Evolutionary conservation across 2,113 vertebrate genomes (phyloP), one percentile per base, ranked within the genome.

Genomic region (Dunckerocampus dactyliophorus): DNA sequence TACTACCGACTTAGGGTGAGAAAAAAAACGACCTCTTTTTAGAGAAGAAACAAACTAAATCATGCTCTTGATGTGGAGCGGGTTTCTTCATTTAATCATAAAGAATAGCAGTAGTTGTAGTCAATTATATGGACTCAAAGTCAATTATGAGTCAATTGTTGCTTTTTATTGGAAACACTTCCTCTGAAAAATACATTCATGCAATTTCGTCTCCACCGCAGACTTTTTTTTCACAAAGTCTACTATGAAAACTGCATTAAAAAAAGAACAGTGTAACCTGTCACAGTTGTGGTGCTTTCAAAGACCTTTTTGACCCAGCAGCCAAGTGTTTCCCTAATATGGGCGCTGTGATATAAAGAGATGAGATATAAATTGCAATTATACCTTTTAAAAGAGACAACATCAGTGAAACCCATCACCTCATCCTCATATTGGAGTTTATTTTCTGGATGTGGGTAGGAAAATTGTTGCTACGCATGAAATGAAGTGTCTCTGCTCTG

Each of bases 401-500:
- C 11, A 31, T 53, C 5, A 39, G 31, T 31, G 5, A 2, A 55
- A 37, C 9, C 4, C 31, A 37, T 13, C 14, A 39, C 9, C n/a
- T 6, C 7, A 6, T 55, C 16, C 6, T 17, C 9, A 31, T 9
- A 1, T 11, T 55, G 14, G 39, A 42, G 34, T 19, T 37, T 54
- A 4, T n/a, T 34, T 17, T 17, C 37, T 19, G 0, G 22, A 31
- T 8, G 7, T 17, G 51, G 12, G 47, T 37, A 47, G 47, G 42
- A 49, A 20, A 69, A 63, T 59, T 6, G 3, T 16, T 31, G 19
- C 47, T 43, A 65, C 39, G 45, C 47, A 57, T 79, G 42, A 71
- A 72, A 79, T 85, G 21, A 63, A 28, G 62, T 34, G 31, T 48
- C 63, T 55, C 6, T n/a, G 51, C 3, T 4, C 34, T 31, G 16